These are phyloP conservation scores for Polypterus bichir DNA, from an alignment of 2,113 vertebrate genomes.

Conservation along the genomic window DNA sequence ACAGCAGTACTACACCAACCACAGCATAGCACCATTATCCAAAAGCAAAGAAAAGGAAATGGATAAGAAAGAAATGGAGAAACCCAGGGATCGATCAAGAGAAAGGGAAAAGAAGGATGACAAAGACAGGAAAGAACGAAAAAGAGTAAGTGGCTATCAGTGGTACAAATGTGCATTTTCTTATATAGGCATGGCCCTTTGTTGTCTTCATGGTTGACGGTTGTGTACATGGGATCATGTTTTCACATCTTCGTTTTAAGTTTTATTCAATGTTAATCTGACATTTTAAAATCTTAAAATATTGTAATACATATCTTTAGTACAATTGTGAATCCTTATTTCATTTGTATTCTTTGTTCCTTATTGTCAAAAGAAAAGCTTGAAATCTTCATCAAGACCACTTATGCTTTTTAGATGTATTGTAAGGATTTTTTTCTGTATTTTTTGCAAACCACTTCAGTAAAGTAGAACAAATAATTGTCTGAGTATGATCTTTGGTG, in stretches of 20 bases:
- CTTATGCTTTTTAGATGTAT: no score
- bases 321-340: no score
- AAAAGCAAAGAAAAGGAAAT: slow-evolving; percentile 81
- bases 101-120: slow-evolving; percentile 84
- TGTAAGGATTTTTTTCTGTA: no score
- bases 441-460: no score
- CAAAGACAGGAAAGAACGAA: slow-evolving; percentile 74
- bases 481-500: no score
- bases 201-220: not conserved
- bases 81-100: slow-evolving; percentile 76
- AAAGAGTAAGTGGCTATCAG: slow-evolving; percentile 61
- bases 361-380: no score
- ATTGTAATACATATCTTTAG: not conserved
- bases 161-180: no score
- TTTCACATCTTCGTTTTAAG: not conserved
- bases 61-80: slow-evolving; percentile 82
- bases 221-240: not conserved
- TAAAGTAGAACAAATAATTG: no score
- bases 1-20: slow-evolving; percentile 79
- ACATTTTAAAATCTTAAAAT: not conserved
- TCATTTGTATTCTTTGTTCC: no score
- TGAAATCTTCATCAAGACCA: no score
- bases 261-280: not conserved
- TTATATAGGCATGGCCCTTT: not conserved
- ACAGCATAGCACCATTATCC: slow-evolving; percentile 65